Conservation (phyloP, 2,888 invertebrate species). For the Amphipyra berbera region DNA sequence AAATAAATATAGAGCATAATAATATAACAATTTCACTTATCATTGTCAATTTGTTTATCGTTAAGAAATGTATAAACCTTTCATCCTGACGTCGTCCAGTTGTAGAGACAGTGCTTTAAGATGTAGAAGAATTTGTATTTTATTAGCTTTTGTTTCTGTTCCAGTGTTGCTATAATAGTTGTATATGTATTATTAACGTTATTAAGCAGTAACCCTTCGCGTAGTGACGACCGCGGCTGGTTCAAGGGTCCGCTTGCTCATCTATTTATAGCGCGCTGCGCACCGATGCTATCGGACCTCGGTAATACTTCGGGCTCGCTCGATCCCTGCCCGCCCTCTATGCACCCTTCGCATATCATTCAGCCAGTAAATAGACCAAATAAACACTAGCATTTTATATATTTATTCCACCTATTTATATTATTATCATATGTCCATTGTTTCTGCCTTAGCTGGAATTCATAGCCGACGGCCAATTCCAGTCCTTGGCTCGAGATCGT, state of each 20-base stretch:
- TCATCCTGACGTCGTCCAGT: conserved; percentile 1
- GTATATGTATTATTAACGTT: conserved; percentile 44
- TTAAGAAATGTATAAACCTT: conserved; percentile 2
- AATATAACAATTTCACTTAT: conserved; percentile 21
- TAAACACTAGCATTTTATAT: conserved; percentile 81
- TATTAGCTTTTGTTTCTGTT: conserved; percentile 22
- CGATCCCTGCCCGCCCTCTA: conserved; percentile 83
- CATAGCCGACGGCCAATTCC: conserved; percentile 79
- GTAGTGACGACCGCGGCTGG: conserved; percentile 82
- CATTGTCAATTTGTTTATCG: conserved; percentile 15
- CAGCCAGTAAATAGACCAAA: conserved; percentile 85
- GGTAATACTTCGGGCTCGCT: conserved; percentile 77
- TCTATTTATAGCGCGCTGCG: conserved; percentile 87
- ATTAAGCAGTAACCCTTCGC: conserved; percentile 71
- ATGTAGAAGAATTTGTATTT: conserved; percentile 18
- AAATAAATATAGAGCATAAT: conserved; percentile 4
- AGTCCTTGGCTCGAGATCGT: conserved; percentile 71
- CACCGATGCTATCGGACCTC: conserved; percentile 83
- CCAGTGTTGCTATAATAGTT: conserved; percentile 10
- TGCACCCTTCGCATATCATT: conserved; percentile 85
- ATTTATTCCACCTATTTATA: conserved; percentile 87
- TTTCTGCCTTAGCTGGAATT: conserved; percentile 81
- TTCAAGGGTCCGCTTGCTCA: conserved; percentile 85
- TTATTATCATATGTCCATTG: conserved; percentile 87
- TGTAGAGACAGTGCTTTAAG: conserved; percentile 2